Percentiles rank a stretch among this genome's conserved stretches.
Conservation (phyloP, 2,113 vertebrate species). For the human region GRCh38 chr6:1338001-1338500, state of each 20-base stretch:
- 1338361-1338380: too few species aligned
- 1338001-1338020: slow-evolving; percentile 5
- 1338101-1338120: background rate
- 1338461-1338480: too few species aligned
- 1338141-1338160: accelerated
- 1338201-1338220: background rate
- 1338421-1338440: too few species aligned
- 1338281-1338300: too few species aligned
- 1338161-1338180: background rate
- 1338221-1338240: background rate
- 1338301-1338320: too few species aligned
- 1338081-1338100: background rate
- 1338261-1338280: background rate
- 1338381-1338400: too few species aligned
- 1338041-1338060: background rate
- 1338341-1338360: too few species aligned
- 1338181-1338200: background rate
- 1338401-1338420: too few species aligned
- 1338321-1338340: too few species aligned
- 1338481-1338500: too few species aligned
- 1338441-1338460: too few species aligned
- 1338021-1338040: background rate
- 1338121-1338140: background rate
- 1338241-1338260: background rate
- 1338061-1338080: background rate